Conservation (phyloP, 1,140 invertebrate species). For the Polypedilum pembai region DNA sequence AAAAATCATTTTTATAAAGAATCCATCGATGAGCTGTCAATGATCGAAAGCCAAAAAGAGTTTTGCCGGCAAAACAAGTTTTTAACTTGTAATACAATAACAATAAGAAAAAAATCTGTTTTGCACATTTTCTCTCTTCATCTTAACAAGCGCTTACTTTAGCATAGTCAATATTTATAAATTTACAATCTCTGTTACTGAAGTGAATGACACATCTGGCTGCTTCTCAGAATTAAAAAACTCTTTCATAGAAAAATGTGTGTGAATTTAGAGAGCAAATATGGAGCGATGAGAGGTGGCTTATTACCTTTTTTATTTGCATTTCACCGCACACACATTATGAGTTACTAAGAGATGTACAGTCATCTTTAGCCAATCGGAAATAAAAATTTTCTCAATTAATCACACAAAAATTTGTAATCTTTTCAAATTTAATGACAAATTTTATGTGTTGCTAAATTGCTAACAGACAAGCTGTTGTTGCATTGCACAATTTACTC, state of each 20-base stretch:
- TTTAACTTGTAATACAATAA: too few species aligned
- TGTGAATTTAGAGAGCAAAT: background rate
- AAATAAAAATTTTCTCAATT: background rate
- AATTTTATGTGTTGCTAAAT: background rate
- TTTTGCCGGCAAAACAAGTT: too few species aligned
- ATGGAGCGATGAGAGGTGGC: constrained; percentile 15
- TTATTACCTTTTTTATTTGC: background rate
- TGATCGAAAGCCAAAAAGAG: background rate
- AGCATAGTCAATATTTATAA: background rate
- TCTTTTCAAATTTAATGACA: background rate
- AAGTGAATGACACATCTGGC: background rate
- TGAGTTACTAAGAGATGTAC: too few species aligned
- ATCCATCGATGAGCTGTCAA: background rate
- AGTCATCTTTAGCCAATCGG: background rate
- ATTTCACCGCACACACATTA: too few species aligned
- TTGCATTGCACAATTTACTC: too few species aligned
- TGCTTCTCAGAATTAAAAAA: background rate
- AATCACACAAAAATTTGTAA: background rate
- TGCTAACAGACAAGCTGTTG: too few species aligned
- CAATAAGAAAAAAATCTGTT: too few species aligned
- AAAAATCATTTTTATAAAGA: background rate
- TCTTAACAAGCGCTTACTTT: too few species aligned
- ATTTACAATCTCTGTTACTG: background rate
- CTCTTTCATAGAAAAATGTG: background rate
- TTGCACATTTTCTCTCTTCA: too few species aligned